phyloP scores from a whole-genome alignment of 2,888 invertebrate genomes.

The Watsonalla cultraria region DNA sequence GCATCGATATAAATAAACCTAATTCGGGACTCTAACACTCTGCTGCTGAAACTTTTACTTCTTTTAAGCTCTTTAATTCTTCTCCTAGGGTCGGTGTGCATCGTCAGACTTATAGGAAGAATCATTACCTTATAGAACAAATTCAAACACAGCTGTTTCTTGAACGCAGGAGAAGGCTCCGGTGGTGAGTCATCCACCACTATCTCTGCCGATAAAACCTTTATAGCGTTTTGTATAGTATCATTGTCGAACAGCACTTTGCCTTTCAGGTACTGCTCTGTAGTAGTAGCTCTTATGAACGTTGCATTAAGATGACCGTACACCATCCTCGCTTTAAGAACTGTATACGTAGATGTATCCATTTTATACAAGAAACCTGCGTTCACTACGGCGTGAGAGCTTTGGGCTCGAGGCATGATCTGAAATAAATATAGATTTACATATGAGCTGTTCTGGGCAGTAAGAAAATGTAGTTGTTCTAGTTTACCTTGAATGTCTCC shows the following conservation, averaged over 20 bases:
- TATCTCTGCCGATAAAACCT: slow-evolving; percentile 37
- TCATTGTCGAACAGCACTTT: slow-evolving; percentile 56
- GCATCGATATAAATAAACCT: too few species aligned
- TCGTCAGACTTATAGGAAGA: neutral
- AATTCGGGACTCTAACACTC: too few species aligned
- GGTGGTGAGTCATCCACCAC: slow-evolving; percentile 52
- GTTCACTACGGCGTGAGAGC: slow-evolving; percentile 85
- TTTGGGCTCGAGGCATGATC: slow-evolving; percentile 85
- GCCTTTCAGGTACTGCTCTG: slow-evolving; percentile 69
- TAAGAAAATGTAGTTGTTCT: slow-evolving; percentile 52
- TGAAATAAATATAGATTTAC: slow-evolving; percentile 35
- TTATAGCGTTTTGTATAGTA: slow-evolving; percentile 55
- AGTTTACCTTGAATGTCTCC: slow-evolving; percentile 3
- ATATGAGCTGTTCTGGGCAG: neutral
- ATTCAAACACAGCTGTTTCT: slow-evolving; percentile 78
- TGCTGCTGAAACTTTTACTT: too few species aligned
- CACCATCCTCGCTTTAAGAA: slow-evolving; percentile 56
- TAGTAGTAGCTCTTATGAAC: slow-evolving; percentile 67
- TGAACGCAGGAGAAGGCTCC: slow-evolving; percentile 77
- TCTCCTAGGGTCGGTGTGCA: too few species aligned
- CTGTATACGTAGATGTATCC: slow-evolving; percentile 8
- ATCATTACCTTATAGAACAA: slow-evolving; percentile 46
- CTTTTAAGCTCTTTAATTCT: too few species aligned
- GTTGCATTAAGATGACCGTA: slow-evolving; percentile 77
- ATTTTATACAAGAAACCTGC: slow-evolving; percentile 84